Evolutionary conservation across 1,140 invertebrate genomes (phyloP).

Genomic region (Anastrepha ludens): DNA sequence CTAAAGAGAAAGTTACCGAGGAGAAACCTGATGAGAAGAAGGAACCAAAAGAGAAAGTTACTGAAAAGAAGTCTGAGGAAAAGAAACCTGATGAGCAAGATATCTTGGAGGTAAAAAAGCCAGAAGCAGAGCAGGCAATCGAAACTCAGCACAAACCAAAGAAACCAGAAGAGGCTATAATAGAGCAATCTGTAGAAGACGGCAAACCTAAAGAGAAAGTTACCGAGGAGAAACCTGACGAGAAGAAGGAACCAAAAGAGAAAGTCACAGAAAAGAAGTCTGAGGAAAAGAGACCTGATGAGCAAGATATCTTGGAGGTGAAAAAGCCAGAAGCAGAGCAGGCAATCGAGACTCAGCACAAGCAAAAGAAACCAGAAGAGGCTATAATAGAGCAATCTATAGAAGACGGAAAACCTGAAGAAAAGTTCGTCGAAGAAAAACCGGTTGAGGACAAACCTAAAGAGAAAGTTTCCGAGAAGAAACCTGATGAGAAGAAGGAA

Average conservation of each 20-base stretch:
- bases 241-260: constrained; percentile 57
- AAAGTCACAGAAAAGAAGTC: constrained; percentile 57
- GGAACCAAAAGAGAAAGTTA: constrained; percentile 18
- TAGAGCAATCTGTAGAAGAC: not conserved
- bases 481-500: not conserved
- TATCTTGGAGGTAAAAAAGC: constrained; percentile 54
- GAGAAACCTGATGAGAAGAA: not conserved
- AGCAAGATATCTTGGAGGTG: constrained; percentile 57
- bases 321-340: constrained; percentile 57
- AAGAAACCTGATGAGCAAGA: constrained; percentile 56
- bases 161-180: not conserved
- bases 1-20: constrained; percentile 51
- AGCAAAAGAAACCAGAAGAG: constrained; percentile 54
- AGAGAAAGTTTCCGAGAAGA: not conserved
- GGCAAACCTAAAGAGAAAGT: constrained; percentile 57
- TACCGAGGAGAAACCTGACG: constrained; percentile 54
- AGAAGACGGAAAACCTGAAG: not conserved
- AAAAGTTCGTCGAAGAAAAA: not conserved
- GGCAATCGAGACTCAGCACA: constrained; percentile 52
- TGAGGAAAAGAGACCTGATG: constrained; percentile 11
- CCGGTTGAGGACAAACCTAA: not conserved
- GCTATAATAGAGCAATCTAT: not conserved
- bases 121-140: not conserved
- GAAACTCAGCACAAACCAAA: not conserved
- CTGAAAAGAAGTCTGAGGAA: not conserved